phyloP scores from a whole-genome alignment of 2,797 vertebrate genomes.

The Rousettus madagascariensis region DNA sequence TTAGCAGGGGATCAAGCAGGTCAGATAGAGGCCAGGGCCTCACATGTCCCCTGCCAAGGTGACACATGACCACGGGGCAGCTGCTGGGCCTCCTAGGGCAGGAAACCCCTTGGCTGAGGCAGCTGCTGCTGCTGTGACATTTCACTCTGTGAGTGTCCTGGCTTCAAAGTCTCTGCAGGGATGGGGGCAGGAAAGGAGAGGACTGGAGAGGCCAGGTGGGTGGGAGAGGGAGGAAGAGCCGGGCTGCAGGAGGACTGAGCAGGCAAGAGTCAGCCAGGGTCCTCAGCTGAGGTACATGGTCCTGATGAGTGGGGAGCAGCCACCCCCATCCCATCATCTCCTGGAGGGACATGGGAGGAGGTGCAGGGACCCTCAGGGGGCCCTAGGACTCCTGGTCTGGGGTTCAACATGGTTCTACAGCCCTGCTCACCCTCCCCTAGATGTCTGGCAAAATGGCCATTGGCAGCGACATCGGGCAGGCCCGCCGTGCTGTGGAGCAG shows the following conservation, averaged over 20 bases:
- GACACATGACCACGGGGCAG: background rate
- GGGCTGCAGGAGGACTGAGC: background rate
- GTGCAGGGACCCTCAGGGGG: background rate
- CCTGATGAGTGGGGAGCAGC: background rate
- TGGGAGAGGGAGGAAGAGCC: background rate
- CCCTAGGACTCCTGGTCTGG: background rate
- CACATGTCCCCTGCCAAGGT: background rate
- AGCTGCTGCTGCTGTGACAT: slow-evolving; percentile 83
- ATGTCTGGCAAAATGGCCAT: slow-evolving; percentile 86
- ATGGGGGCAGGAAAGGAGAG: background rate
- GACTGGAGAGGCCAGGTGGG: background rate
- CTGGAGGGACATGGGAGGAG: background rate
- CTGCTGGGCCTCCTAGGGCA: background rate
- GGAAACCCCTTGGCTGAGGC: background rate
- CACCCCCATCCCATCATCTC: background rate
- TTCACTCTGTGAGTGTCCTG: slow-evolving; percentile 78
- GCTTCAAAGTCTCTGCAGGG: slow-evolving; percentile 85
- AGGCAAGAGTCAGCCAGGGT: background rate
- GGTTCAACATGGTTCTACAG: background rate
- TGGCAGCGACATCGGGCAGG: slow-evolving; percentile 85
- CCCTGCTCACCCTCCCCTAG: background rate
- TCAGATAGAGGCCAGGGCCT: background rate
- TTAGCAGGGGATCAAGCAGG: background rate
- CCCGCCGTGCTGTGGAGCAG: slow-evolving; percentile 88
- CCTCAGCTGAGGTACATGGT: slow-evolving; percentile 1